A percentile compares a stretch with the other conserved stretches of the same genome.
phyloP scores from a whole-genome alignment of 2,888 invertebrate genomes.

The Cylloceria caligata region DNA sequence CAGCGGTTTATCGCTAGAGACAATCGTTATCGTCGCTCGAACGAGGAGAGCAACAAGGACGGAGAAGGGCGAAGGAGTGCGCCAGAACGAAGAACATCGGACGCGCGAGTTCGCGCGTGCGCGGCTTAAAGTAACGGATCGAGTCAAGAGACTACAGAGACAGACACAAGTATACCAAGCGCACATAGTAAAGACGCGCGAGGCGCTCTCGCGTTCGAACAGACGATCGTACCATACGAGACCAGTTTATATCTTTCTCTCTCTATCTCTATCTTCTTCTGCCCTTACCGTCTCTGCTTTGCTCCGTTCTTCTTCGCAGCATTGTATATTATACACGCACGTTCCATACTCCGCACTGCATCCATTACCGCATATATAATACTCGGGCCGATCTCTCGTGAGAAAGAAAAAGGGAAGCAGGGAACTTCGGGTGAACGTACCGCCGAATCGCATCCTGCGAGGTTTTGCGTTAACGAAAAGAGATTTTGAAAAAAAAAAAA shows the following conservation, averaged over 20 bases:
- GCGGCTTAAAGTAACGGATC: constrained; percentile 64
- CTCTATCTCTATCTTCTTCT: constrained; percentile 35
- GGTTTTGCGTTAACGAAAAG: constrained; percentile 4
- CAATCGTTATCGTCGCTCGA: constrained; percentile 65
- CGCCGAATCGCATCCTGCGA: constrained; percentile 33
- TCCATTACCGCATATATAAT: constrained; percentile 37
- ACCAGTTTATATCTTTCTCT: no score
- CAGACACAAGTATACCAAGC: constrained; percentile 6
- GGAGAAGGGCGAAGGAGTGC: constrained; percentile 46
- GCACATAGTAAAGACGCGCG: constrained; percentile 25
- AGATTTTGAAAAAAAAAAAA: constrained; percentile 4
- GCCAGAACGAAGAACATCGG: constrained; percentile 38
- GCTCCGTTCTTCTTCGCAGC: constrained; percentile 27
- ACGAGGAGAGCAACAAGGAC: constrained; percentile 48
- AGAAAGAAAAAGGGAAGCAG: constrained; percentile 36
- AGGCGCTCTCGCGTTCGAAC: constrained; percentile 26
- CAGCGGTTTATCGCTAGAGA: constrained; percentile 63
- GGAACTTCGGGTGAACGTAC: constrained; percentile 62
- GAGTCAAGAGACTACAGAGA: constrained; percentile 39
- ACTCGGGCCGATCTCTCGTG: constrained; percentile 25
- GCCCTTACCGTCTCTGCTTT: constrained; percentile 14
- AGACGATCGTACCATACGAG: constrained; percentile 63
- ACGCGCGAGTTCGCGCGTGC: constrained; percentile 59
- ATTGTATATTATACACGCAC: constrained; percentile 19
- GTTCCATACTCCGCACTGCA: constrained; percentile 3